Conservation (phyloP, 1,140 invertebrate genomes). For the Apis dorsata region DNA sequence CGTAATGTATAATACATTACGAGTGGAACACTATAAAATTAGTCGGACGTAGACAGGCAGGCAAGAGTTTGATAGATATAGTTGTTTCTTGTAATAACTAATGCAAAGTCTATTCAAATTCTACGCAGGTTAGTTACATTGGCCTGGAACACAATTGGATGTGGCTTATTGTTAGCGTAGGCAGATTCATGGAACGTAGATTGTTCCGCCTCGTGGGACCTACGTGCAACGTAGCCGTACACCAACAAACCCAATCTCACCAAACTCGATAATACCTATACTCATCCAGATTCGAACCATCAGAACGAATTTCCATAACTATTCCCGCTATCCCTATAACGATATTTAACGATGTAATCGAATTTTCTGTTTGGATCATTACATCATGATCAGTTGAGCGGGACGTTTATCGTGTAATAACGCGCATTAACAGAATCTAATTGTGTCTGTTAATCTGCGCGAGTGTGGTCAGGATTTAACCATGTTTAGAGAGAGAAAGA, state of each 20-base stretch:
- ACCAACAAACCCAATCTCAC: not conserved
- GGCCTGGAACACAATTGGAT: not conserved
- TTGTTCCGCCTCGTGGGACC: constrained; percentile 3
- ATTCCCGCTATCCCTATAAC: not conserved
- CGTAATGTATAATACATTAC: too few species aligned
- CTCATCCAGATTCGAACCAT: not conserved
- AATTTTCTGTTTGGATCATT: not conserved
- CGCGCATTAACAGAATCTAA: not conserved
- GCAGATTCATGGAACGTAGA: constrained; percentile 1
- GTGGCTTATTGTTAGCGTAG: not conserved
- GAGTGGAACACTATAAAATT: not conserved
- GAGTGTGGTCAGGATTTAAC: not conserved
- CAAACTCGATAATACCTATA: constrained; percentile 14
- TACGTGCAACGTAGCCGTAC: not conserved
- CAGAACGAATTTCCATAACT: too few species aligned
- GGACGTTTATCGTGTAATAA: not conserved
- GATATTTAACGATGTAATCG: not conserved
- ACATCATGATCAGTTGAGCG: not conserved
- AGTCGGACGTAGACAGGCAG: not conserved
- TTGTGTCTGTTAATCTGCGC: constrained; percentile 11
- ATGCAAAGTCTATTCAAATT: constrained; percentile 14
- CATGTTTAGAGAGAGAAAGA: too few species aligned
- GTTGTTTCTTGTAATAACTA: constrained; percentile 18
- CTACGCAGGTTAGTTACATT: not conserved
- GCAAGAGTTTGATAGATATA: constrained; percentile 1